Base-by-base conservation (phyloP, 2,888 invertebrate genomes). In the Axea sp. region DNA sequence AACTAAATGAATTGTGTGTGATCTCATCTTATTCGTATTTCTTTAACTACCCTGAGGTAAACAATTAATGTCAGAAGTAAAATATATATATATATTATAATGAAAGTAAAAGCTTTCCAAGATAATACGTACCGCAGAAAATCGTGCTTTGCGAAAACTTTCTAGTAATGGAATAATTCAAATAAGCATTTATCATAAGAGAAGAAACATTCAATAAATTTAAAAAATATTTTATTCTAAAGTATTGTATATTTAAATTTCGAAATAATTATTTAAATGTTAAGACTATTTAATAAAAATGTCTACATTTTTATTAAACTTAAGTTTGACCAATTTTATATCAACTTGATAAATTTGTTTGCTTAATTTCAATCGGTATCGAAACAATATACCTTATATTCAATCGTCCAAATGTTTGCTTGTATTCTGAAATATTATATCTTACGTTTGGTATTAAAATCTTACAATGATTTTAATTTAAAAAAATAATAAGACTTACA, bases 311-410 rank as follows among this genome's bases (percentile, higher is more conserved):
- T 22, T 35, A 49, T 39, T 28, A 39, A 49, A 39, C 14, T 60
- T 19, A 14, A 33, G 28, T 22, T n/a, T 15, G 47, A 30, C 14
- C 37, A 22, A 26, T 39, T 17, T 39, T 30, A 19, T 53, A 55
- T 45, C 28, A 14, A 43, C 53, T 28, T 45, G 37, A 45, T 55
- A 53, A 30, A 55, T 35, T 37, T 64, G 24, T 45, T 35, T 45
- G 35, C 37, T 65, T 55, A 28, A 45, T 55, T 33, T 22, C 19
- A 47, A 55, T 65, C 65, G 55, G 55, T 65, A 65, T 65, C 55
- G 19, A 15, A 47, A 45, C 37, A 8, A 45, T 55, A 24, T 55
- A 51, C 37, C 57, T 43, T 47, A 47, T 37, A 24, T 8, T 37
- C 14, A 47, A 14, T 60, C 45, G 19, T 47, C 9, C 12, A 28